Evolutionary conservation across 2,113 vertebrate genomes (phyloP), one percentile per base, ranked within the genome.

Genomic region (Miniopterus natalensis): DNA sequence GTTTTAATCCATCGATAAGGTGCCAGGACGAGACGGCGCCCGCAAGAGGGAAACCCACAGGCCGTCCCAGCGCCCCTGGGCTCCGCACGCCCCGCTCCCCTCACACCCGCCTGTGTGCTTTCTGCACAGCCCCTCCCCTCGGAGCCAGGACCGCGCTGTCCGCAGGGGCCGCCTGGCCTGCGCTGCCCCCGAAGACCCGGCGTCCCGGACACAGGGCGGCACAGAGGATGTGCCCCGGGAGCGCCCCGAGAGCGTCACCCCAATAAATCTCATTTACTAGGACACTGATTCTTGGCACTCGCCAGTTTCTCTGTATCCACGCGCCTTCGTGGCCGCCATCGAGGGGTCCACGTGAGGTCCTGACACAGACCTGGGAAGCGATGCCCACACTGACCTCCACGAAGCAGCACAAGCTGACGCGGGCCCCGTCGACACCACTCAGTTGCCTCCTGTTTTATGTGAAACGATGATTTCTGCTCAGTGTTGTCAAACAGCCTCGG

Each of bases 101-200:
- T 66, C 7, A 2, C 29, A 51, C 4, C 11, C 23, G 36, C 18
- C 63, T 68, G 47, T 36, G n/a, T 27, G 0, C 1, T 53, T 51
- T 68, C 47, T 8, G 8, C 57, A 45, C 23, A 29, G 45, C 8
- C n/a, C 29, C 4, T 17, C 4, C 6, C 12, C 13, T 59, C 27
- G 18, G 20, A 49, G 5, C 49, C 2, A n/a, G n/a, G 2, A n/a
- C 3, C 0, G 51, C 6, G 20, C 3, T 25, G 1, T 66, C 11
- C 17, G 83, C 68, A 53, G 1, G 12, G 47, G 5, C 17, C 2
- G 1, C 12, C 21, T 17, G 29, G 29, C 18, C 18, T 78, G 18
- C 1, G 8, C 21, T 59, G 53, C 53, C 2, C 9, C 21, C 9
- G 53, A 59, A 79, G 6, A 1, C 21, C 23, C 53, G 27, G 0